Evolutionary conservation across 2,888 invertebrate genomes (phyloP), one percentile per base, ranked within the genome.

Genomic region (Orchestes rusci): DNA sequence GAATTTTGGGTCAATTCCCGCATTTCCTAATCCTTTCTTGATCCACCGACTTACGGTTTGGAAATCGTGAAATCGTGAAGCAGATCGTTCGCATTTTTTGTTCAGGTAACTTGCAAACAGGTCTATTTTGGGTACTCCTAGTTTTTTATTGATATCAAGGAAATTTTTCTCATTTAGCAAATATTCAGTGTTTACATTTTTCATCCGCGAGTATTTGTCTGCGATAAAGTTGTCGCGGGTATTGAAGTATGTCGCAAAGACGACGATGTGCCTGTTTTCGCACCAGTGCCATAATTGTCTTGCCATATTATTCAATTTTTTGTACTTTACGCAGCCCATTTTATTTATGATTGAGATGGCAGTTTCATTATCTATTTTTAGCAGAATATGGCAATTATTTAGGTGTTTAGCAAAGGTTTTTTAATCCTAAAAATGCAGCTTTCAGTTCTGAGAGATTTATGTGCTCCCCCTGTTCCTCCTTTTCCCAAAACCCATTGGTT

Each of bases 241-340:
- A 23, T 23, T 23, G 5, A 23, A 7, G 23, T 23, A 23, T 5
- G 7, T 23, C 5, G 23, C 23, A 23, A 23, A 23, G 5, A 23
- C 23, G 15, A 36, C 39, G 15, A 47, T 23, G 23, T 50, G 32
- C 36, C 32, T 47, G 12, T 16, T 29, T 23, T 50, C 46, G 15
- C 50, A 47, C 43, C 37, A 47, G 5, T 35, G 31, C 53, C 48
- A 55, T 15, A 61, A 33, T 20, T 41, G 7, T 23, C 23, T 23
- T 23, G 23, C 10, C 5, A 23, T 23, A 7, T 5, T 7, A 23
- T 23, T 23, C 10, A 23, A 23, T 23, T 23, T 23, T 23, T 23
- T 23, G 23, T 23, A 23, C 23, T 23, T 23, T 23, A 23, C 10
- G 10, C 23, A 38, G 23, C 23, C 23, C 23, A 23, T 23, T 23